Evolutionary conservation across 1,140 invertebrate genomes (phyloP).

Genomic region (Ruditapes philippinarum): DNA sequence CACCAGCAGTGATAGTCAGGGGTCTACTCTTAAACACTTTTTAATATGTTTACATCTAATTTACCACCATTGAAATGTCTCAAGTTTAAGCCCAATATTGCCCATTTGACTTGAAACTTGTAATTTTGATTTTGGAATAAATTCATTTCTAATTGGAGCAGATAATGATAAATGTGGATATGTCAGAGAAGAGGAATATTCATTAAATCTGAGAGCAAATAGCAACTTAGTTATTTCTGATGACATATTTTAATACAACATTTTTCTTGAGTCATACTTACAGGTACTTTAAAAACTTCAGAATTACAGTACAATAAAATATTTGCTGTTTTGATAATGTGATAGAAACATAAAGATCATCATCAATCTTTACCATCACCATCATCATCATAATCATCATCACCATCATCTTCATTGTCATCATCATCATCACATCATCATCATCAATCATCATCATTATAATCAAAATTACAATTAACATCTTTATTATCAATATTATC

Average conservation of each 20-base stretch:
- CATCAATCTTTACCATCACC: no score
- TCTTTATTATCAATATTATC: not conserved
- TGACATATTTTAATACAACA: no score
- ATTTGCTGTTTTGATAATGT: no score
- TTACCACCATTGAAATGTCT: slow-evolving; percentile 11
- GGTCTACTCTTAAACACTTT: slow-evolving; percentile 24
- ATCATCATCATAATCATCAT: no score
- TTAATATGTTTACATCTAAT: slow-evolving; percentile 32
- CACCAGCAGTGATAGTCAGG: not conserved
- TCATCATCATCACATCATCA: not conserved
- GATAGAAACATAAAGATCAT: no score
- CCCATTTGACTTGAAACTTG: slow-evolving; percentile 42
- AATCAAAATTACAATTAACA: not conserved
- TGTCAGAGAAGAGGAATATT: slow-evolving; percentile 15
- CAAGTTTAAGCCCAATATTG: slow-evolving; percentile 23
- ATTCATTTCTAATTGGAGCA: slow-evolving; percentile 33
- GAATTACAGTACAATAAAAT: no score
- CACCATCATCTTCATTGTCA: no score
- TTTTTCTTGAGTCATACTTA: no score
- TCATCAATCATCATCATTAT: not conserved
- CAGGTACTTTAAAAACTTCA: no score
- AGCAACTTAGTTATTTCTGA: not conserved
- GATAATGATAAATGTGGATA: slow-evolving; percentile 46
- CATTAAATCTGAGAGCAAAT: not conserved
- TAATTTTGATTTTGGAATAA: slow-evolving; percentile 20